Evolutionary conservation across 2,888 invertebrate genomes (phyloP), one percentile per base, ranked within the genome.

Genomic region (Carpatolechia fugitivella): DNA sequence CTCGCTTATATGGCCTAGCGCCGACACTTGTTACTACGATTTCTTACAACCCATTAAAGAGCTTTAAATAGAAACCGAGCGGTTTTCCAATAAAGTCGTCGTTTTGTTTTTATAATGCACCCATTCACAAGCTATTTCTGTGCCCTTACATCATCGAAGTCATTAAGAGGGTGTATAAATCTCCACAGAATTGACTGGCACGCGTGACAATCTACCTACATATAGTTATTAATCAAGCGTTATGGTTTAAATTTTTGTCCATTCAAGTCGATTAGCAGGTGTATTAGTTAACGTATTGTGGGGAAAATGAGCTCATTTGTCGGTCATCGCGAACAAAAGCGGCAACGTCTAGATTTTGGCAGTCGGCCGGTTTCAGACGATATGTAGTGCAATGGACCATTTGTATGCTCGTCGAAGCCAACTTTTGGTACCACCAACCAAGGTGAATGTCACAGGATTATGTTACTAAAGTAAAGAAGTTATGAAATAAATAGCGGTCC

Each of bases 1-100:
- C 38, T 40, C 29, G 40, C 80, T 78, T 81, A 77, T 80, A 80
- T 73, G 82, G 83, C 67, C 65, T 69, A 74, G 70, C 68, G 68
- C 65, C 69, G 51, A 69, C 74, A 71, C 72, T 73, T 69, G 77
- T 72, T 63, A 60, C 65, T 62, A 64, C 69, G 64, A 65, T 70
- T 73, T 69, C 64, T 70, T 67, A 61, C 62, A 56, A 60, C 33
- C 38, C 36, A 56, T 57, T 56, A 56, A 47, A 11, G 40, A 40
- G 46, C 35, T 40, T 41, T 16, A 56, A 57, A 57, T 57, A 57
- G 51, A 14, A 13, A 18, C 36, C 47, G 16, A 4, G 31, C 41
- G 10, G 13, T 38, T 51, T 48, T 49, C 49, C 20, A 35, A 49
- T 47, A 13, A 11, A 1, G 31, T 47, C 16, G n/a, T 30, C 30